These are phyloP conservation scores for Phoebastria nigripes DNA, from an alignment of 2,797 vertebrate species.

Conservation along the genomic window DNA sequence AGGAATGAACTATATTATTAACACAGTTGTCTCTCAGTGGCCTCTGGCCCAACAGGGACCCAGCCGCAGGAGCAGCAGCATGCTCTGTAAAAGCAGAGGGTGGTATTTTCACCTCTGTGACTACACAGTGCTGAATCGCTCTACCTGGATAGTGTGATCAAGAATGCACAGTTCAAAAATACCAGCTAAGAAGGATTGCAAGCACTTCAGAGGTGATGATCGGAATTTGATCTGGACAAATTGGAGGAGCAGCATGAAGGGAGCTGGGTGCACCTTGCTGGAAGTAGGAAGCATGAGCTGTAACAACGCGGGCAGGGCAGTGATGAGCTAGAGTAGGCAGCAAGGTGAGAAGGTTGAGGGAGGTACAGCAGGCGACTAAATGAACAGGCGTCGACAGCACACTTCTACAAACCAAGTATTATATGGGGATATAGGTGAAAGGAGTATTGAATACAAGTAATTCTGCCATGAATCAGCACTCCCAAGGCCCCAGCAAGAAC, in stretches of 20 bases:
- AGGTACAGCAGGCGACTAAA: not conserved
- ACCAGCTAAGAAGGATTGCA: fast-evolving
- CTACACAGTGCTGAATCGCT: not conserved
- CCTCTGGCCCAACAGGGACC: not conserved
- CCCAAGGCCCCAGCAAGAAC: not conserved
- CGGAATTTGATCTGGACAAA: not conserved
- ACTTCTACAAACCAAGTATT: not conserved
- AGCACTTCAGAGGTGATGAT: not conserved
- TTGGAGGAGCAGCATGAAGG: not conserved
- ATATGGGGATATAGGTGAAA: fast-evolving
- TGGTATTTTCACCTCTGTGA: not conserved
- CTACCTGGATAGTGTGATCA: not conserved
- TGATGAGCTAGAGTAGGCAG: not conserved
- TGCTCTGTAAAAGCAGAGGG: not conserved
- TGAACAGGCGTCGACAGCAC: not conserved
- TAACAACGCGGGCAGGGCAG: not conserved
- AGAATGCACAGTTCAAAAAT: fast-evolving
- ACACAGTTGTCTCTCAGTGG: not conserved
- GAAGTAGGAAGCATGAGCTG: not conserved
- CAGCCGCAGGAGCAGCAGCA: not conserved
- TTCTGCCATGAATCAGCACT: not conserved
- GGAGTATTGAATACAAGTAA: not conserved
- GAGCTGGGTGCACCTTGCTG: not conserved
- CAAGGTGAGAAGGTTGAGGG: not conserved
- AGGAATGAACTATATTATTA: not conserved